Percentiles rank a stretch among this genome's conserved stretches.
phyloP scores from a whole-genome alignment of 2,113 vertebrate species.

The Capreolus pygargus region DNA sequence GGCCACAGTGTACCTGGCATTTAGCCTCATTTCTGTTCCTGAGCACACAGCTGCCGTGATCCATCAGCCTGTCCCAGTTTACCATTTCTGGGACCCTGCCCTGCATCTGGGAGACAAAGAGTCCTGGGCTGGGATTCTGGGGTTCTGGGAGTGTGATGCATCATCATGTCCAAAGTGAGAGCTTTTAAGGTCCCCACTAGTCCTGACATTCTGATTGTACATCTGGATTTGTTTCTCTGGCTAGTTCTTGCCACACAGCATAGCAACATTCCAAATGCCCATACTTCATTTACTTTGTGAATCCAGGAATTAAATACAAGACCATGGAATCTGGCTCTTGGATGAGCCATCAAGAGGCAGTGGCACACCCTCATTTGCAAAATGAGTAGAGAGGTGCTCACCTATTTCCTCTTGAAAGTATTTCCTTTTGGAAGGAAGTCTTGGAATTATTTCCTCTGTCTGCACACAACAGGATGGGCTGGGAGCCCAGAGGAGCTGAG shows the following conservation, averaged over 20 bases:
- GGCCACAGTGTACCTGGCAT: rapidly evolving
- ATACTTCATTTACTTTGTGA: background rate
- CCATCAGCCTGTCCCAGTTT: background rate
- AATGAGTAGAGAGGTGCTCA: background rate
- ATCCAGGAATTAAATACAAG: background rate
- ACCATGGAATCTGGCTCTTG: background rate
- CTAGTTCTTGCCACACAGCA: background rate
- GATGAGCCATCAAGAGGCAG: background rate
- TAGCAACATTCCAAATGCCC: background rate
- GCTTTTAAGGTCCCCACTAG: background rate
- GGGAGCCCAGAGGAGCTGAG: background rate
- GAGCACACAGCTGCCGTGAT: rapidly evolving
- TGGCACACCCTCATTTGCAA: background rate
- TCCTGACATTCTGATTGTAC: background rate
- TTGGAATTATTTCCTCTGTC: background rate
- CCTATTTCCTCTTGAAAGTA: background rate
- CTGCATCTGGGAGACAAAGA: background rate
- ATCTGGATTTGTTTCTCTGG: background rate
- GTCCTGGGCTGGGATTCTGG: background rate
- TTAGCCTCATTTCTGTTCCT: background rate
- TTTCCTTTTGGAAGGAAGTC: background rate
- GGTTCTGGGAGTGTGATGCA: background rate
- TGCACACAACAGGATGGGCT: background rate
- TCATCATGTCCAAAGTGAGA: background rate
- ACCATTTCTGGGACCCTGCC: no score